Percentiles rank a stretch among this genome's conserved stretches.
These are phyloP conservation scores for Phoenicopterus ruber DNA, from an alignment of 2,113 vertebrate genomes.

Conservation along the genomic window DNA sequence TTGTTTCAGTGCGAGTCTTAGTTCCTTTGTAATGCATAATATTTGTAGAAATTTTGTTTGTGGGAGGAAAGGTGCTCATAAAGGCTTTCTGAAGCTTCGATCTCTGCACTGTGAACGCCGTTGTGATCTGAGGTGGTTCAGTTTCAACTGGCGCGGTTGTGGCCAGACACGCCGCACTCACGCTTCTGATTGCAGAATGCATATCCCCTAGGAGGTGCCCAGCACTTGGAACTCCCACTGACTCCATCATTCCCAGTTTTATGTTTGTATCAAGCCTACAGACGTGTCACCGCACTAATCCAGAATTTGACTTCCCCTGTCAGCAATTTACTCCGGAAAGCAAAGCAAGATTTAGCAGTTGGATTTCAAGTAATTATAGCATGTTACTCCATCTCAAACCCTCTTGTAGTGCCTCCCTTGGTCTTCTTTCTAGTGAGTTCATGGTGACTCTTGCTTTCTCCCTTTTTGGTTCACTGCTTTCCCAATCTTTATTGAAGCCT, in stretches of 20 bases:
- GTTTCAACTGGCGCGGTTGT: rapidly evolving
- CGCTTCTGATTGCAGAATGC: neutral
- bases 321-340: neutral
- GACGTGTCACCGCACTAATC: neutral
- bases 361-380: neutral
- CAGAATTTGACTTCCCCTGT: neutral
- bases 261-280: neutral
- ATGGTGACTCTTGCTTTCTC: neutral
- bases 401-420: neutral
- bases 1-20: neutral
- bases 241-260: neutral
- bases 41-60: neutral
- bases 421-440: neutral
- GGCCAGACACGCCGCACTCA: neutral
- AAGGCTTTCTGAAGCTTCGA: neutral
- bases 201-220: neutral
- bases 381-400: neutral
- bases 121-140: neutral
- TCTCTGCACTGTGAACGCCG: neutral
- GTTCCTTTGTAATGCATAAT: neutral
- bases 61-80: neutral
- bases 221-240: neutral
- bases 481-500: neutral
- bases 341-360: neutral
- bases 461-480: neutral